Conservation (phyloP, 1,140 invertebrate species). For the Aphelenchoides besseyi region DNA sequence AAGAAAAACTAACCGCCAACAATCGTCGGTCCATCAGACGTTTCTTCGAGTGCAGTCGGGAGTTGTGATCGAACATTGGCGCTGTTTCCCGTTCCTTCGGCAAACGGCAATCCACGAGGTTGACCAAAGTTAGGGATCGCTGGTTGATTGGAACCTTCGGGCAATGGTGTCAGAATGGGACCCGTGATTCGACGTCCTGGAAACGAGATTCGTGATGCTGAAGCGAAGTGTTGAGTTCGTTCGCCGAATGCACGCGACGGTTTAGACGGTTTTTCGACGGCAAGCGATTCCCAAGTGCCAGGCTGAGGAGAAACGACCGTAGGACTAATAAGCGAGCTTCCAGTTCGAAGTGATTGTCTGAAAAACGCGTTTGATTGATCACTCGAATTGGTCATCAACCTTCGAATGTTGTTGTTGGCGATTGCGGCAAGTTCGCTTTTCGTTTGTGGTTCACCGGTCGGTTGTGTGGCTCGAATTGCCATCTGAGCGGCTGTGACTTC, state of each 20-base stretch:
- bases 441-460: neutral
- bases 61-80: neutral
- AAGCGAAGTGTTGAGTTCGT: neutral
- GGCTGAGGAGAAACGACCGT: neutral
- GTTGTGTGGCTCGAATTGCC: slow-evolving; percentile 17
- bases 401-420: slow-evolving; percentile 15
- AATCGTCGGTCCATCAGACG: slow-evolving; percentile 19
- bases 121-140: neutral
- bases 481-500: slow-evolving; percentile 18
- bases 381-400: neutral
- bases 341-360: neutral
- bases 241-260: slow-evolving; percentile 12
- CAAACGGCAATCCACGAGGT: neutral
- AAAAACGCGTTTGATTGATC: neutral
- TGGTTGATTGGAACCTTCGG: neutral
- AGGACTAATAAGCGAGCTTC: neutral
- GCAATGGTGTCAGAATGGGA: slow-evolving; percentile 14
- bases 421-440: neutral
- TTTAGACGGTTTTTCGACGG: neutral
- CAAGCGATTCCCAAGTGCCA: neutral
- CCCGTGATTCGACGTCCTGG: slow-evolving; percentile 6
- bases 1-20: slow-evolving; percentile 18
- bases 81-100: neutral
- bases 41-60: neutral
- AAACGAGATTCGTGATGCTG: neutral